Percentiles rank a stretch among this genome's conserved stretches.
Conservation (phyloP, 2,888 invertebrate species). For the Macroteleia sp. region DNA sequence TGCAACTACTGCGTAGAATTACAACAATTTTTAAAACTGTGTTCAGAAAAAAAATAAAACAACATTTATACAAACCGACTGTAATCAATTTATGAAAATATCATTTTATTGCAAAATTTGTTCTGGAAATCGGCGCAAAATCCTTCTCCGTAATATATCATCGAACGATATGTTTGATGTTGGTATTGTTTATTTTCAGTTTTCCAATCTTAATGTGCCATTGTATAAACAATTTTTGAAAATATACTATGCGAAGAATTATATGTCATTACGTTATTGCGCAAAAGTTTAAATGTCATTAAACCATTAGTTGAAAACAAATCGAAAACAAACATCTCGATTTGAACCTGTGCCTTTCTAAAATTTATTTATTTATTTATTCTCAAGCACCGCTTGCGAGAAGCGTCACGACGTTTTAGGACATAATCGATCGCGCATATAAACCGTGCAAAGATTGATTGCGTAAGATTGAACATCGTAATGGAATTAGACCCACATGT, state of each 20-base stretch:
- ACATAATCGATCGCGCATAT: conserved; percentile 29
- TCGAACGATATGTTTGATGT: neutral
- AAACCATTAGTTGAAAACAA: conserved; percentile 7
- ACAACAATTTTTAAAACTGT: too few relatives aligned
- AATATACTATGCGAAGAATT: conserved; percentile 5
- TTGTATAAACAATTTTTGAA: conserved; percentile 18
- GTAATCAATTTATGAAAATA: neutral
- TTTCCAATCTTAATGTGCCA: conserved; percentile 24
- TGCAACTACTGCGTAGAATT: too few relatives aligned
- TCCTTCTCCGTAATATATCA: too few relatives aligned
- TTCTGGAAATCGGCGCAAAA: neutral
- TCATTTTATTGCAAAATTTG: conserved; percentile 27
- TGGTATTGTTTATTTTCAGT: conserved; percentile 20
- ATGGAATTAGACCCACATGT: conserved; percentile 46
- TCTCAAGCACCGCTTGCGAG: neutral
- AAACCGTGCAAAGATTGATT: conserved; percentile 32
- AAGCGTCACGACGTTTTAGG: neutral
- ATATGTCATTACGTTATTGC: conserved; percentile 7
- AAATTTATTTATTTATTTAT: neutral
- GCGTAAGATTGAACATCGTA: conserved; percentile 30
- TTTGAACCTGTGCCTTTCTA: too few relatives aligned
- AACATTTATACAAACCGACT: too few relatives aligned
- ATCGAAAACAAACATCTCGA: conserved; percentile 3
- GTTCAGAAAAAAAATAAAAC: too few relatives aligned
- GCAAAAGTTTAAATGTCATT: conserved; percentile 28